Base-by-base conservation (phyloP, 2,797 vertebrate species). In the Setipinna tenuifilis region DNA sequence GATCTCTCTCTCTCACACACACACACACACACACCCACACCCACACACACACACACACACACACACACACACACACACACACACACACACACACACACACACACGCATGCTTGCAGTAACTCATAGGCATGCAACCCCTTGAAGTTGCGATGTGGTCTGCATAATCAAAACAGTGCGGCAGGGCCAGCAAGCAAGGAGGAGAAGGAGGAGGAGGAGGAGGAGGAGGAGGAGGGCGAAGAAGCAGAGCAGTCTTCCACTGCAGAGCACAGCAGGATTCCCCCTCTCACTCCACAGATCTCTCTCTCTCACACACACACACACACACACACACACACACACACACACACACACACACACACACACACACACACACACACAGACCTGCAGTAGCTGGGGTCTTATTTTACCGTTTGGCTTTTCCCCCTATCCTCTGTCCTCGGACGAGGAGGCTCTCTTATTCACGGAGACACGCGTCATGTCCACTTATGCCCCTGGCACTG, bases 301-400 rank as follows among this genome's bases (percentile, higher is more conserved):
- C 81, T 59, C 50, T 35, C 82, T 59, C 48, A 58, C 54, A 82
- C 82, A 82, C 46, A 78, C n/a, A 83, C 54, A 59, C 82, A 12
- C 81, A 82, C 50, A 59, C 82, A 82, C 48, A 58, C 54, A 82
- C 82, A 82, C 46, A 78, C n/a, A 83, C 54, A 59, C 82, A 83
- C 54, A 61, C 19, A 41, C 57, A 35, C 82, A 58, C 82, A 83
- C 82, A 35, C 17, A 21, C 82, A 23, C 31, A 83, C 82, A 68
- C 61, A 83, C 28, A 62, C 54, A 59, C 54, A 58, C 81, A 82
- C 81, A 9, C 54, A 6, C 16, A 50, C 11, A 3, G 9, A 35
- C 82, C 57, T 83, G 82, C 62, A 21, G 31, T 21, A 54, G 71
- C 44, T 50, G 28, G 19, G 35, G 19, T 35, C 68, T 75, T 75